phyloP scores from a whole-genome alignment of 2,113 vertebrate genomes.

The Excalfactoria chinensis region DNA sequence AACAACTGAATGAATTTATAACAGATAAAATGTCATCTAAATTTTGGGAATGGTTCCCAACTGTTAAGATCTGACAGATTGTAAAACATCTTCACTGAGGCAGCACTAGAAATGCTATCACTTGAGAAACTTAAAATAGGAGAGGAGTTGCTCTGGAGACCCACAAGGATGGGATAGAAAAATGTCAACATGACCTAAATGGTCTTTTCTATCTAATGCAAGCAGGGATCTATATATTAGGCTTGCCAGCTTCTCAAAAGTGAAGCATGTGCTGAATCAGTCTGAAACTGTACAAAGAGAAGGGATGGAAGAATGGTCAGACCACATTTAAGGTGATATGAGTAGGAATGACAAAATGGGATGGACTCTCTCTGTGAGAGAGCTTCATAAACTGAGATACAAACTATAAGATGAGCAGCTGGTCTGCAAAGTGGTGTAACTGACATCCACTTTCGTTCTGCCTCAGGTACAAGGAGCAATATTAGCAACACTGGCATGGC shows the following conservation, averaged over 20 bases:
- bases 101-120: neutral
- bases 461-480: rapidly evolving
- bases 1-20: neutral
- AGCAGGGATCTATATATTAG: neutral
- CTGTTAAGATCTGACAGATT: neutral
- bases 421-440: neutral
- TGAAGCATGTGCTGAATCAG: neutral
- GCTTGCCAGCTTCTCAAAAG: neutral
- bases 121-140: neutral
- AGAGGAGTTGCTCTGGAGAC: neutral
- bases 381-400: neutral
- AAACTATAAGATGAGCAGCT: neutral
- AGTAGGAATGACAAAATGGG: neutral
- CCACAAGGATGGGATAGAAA: neutral
- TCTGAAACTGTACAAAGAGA: neutral
- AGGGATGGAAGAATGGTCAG: neutral
- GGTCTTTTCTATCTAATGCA: neutral
- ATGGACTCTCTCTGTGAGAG: neutral
- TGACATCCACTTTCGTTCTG: neutral
- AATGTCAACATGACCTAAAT: neutral
- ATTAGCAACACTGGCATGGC: neutral
- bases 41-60: neutral
- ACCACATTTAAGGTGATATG: neutral
- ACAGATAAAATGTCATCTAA: neutral
- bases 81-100: neutral